Evolutionary conservation across 2,113 vertebrate species (phyloP), one percentile per base, ranked within the genome.

Genomic region (Cololabis saira): DNA sequence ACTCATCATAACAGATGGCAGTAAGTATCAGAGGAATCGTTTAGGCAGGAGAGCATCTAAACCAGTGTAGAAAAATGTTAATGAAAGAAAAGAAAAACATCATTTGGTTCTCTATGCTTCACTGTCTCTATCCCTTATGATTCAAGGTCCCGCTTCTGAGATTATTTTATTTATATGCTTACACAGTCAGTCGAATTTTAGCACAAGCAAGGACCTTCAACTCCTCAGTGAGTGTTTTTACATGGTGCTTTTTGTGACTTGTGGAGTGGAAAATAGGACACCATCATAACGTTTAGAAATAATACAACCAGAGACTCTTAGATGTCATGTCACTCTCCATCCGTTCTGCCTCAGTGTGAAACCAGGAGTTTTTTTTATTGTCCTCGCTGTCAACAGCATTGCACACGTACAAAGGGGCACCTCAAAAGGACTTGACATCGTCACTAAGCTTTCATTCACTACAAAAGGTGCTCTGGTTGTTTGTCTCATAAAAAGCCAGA

Each of bases 181-280:
- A 65, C 62, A 33, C 33, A 30, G 60, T 60, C 43, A 16, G 21
- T 73, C 77, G 69, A 74, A 80, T 85, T 80, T 68, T 80, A 65
- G 83, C 74, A 84, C 14, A 15, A 68, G 71, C 41, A 37, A 51
- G 43, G 67, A 50, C 64, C 64, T 74, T 81, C 65, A 69, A 41
- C 74, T 73, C 50, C 53, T 66, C 67, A 33, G 57, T 44, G 56
- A 65, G 50, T 62, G 78, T 71, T 71, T 42, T 62, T 62, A 42
- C 53, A 53, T 33, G 40, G 16, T 27, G 48, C n/a, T 49, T 52
- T 86, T 78, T 67, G 73, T 82, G 79, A 62, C 81, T 78, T 72
- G 56, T 87, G 78, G 55, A 81, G 78, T 90, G 83, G 90, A 85
- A 90, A 90, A 90, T 89, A 71, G 74, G 59, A 73, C 67, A 52